Evolutionary conservation across 2,888 invertebrate genomes (phyloP), one percentile per base, ranked within the genome.

Genomic region (Sphinx pinastri): DNA sequence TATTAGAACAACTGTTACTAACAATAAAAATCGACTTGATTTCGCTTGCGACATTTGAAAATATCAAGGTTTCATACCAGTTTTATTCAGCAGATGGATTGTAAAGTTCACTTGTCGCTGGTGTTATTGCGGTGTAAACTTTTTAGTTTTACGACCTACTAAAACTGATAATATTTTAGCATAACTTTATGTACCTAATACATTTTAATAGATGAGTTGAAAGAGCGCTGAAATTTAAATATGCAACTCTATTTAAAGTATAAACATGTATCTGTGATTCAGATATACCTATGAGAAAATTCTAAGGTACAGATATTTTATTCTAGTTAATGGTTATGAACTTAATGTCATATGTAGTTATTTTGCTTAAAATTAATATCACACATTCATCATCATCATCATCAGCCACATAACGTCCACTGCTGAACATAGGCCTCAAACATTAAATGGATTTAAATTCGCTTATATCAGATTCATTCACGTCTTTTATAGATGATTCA

Each of bases 71-170:
- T 63, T 49, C 49, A 63, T 63, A 19, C 47, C 16, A 49, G 11
- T 60, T 60, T 60, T 60, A 60, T 60, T 45, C 11, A 31, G 45
- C 38, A 38, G 60, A 47, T 63, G 19, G 60, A 63, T 63, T 47
- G 60, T 49, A 63, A 63, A 63, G 60, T 63, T 47, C 16, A 19
- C 16, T 16, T 45, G n/a, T 49, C 14, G 49, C 19, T 6, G 63
- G 7, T 63, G 63, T 63, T 63, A 63, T 3, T 16, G 38, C 63
- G 49, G 49, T 47, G 63, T 49, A 16, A 47, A 49, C 11, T 19
- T 63, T 63, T 63, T 19, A 47, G 63, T 63, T 63, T 63, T 63
- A 63, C 13, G 13, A 49, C 19, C 11, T 63, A 13, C 49, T 63
- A 25, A 49, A 63, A n/a, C 45, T 49, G 63, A 63, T 38, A 38